These are phyloP conservation scores for Burhinus bistriatus DNA, from an alignment of 2,113 vertebrate species.

Conservation along the genomic window DNA sequence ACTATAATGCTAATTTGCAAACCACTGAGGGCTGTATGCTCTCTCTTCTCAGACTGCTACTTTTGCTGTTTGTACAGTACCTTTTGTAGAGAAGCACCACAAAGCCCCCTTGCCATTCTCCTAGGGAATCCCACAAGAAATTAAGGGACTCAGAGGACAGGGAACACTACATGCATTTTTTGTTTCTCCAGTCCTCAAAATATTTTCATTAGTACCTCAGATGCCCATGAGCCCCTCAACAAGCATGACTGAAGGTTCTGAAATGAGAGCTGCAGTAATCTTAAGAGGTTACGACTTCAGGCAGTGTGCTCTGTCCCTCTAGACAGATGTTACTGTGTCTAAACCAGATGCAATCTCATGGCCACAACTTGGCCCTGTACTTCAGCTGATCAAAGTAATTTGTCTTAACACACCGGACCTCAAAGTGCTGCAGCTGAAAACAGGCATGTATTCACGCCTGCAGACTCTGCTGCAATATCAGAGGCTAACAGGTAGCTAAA, in stretches of 20 bases:
- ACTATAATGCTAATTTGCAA: not conserved
- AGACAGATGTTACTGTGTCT: not conserved
- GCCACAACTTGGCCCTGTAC: fast-evolving
- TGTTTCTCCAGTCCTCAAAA: not conserved
- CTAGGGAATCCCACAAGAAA: not conserved
- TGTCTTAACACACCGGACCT: not conserved
- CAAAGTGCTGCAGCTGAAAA: not conserved
- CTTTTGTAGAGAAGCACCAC: not conserved
- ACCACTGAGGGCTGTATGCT: not conserved
- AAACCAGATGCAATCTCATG: not conserved
- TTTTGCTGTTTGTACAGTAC: not conserved
- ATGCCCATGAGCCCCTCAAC: not conserved
- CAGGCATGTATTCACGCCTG: not conserved
- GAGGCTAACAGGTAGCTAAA: not conserved
- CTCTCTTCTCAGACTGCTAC: not conserved
- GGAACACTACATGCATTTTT: not conserved
- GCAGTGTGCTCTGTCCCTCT: not conserved
- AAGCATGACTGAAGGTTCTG: not conserved
- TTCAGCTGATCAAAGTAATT: not conserved
- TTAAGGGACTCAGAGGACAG: not conserved
- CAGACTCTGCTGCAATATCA: not conserved
- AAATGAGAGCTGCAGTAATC: not conserved
- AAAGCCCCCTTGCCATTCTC: not conserved
- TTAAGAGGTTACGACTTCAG: not conserved
- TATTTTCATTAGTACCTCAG: not conserved